Percentiles rank a stretch among this genome's conserved stretches.
Conservation (phyloP, 2,113 vertebrate genomes). For the Ciconia maguari region DNA sequence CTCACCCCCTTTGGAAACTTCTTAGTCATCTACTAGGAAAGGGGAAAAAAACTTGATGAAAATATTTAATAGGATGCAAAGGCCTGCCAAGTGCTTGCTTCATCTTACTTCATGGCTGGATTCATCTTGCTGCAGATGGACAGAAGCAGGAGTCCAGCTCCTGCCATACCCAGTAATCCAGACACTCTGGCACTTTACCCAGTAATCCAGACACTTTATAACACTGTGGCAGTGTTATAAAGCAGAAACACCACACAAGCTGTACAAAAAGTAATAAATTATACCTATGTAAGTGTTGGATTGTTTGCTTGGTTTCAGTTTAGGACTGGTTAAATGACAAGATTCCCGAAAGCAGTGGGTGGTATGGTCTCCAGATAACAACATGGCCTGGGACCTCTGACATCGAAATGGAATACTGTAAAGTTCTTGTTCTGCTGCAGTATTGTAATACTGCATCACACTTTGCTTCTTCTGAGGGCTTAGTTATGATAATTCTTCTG, state of each 20-base stretch:
- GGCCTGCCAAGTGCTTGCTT: not conserved
- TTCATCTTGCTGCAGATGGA: not conserved
- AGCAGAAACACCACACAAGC: rapidly evolving
- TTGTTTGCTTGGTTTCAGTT: not conserved
- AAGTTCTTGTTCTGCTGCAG: not conserved
- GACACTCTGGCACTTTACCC: not conserved
- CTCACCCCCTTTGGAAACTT: not conserved
- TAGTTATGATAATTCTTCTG: not conserved
- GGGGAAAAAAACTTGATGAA: not conserved
- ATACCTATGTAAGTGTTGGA: not conserved
- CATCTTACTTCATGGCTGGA: not conserved
- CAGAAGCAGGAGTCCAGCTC: not conserved
- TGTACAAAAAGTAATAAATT: not conserved
- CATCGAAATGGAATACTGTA: not conserved
- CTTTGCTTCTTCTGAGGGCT: not conserved
- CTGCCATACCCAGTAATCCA: not conserved
- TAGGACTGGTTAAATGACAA: not conserved
- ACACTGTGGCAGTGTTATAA: not conserved
- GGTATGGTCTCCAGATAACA: not conserved
- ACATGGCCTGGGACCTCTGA: not conserved
- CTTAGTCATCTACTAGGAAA: not conserved
- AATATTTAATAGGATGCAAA: not conserved
- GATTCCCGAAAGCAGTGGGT: not conserved
- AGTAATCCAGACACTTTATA: not conserved
- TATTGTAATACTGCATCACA: not conserved